Evolutionary conservation across 1,140 invertebrate species (phyloP), one percentile per base, ranked within the genome.

Genomic region (Drosophila aff.): DNA sequence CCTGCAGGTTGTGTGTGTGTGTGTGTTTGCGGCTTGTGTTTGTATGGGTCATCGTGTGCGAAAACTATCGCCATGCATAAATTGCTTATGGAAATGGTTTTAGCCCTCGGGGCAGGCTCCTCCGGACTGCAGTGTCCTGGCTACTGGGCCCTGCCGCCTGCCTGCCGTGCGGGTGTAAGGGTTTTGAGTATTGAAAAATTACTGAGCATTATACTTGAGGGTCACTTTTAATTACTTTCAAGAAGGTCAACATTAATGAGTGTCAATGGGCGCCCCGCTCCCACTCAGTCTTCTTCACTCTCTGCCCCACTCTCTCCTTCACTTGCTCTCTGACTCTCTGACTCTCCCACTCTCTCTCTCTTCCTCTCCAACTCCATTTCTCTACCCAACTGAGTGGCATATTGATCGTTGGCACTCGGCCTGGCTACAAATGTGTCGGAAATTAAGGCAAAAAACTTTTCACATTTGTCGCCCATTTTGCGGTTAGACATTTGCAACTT

Each of bases 211-310:
- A 92, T 78, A 76, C 77, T 77, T 55, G 61, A 85, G 81, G 86
- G 90, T 89, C 83, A 82, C 81, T 92, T 81, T 92, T 91, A 92
- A 92, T 91, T 91, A 92, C 90, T 91, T 92, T 89, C 50, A 78
- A 91, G 91, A 92, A 92, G 91, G 90, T 92, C 86, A 91, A 81
- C 75, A 72, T 78, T 78, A 92, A 92, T 92, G 81, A 91, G 90
- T 91, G 79, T 77, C 76, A 79, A 78, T 78, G 75, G 47, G 40
- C 31, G 36, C 43, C 7, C 28, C n/a, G 18, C 33, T 10, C 31
- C 0, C 41, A 2, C 5, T 33, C 26, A 6, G 23, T 13, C 62
- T 18, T 28, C 28, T 28, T 28, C 28, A 28, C 36, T 23, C 21
- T 28, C 59, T 38, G 11, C 2, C 33, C 10, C 10, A 11, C 31